Evolutionary conservation across 2,888 invertebrate species (phyloP).

Genomic region (Chymomyza caudatula): DNA sequence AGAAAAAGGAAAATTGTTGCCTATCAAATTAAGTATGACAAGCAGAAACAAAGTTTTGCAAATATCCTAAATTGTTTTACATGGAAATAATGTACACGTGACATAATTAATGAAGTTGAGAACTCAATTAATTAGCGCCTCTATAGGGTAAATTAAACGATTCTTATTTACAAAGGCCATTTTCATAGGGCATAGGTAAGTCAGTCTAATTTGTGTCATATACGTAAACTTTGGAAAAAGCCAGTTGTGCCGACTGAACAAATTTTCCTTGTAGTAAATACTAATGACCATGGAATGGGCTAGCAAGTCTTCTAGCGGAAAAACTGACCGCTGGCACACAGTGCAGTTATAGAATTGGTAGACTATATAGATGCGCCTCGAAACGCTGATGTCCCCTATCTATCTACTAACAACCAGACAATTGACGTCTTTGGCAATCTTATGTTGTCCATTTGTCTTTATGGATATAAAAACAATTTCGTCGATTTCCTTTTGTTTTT

Average conservation of each 20-base stretch:
- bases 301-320: no score
- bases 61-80: not conserved
- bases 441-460: not conserved
- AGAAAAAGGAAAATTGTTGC: not conserved
- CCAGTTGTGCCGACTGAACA: no score
- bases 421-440: not conserved
- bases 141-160: not conserved
- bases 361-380: no score
- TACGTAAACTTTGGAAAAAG: no score
- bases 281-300: no score
- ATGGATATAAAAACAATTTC: not conserved
- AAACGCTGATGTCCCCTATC: no score
- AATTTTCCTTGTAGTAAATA: no score
- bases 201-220: not conserved
- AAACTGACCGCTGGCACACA: no score
- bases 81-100: not conserved
- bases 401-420: no score
- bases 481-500: not conserved
- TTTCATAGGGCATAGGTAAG: not conserved
- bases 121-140: not conserved
- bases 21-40: slow-evolving; percentile 53
- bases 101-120: not conserved
- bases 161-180: not conserved
- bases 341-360: no score
- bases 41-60: slow-evolving; percentile 15